Conservation (phyloP, 1,140 invertebrate species). For the Ips typographus region DNA sequence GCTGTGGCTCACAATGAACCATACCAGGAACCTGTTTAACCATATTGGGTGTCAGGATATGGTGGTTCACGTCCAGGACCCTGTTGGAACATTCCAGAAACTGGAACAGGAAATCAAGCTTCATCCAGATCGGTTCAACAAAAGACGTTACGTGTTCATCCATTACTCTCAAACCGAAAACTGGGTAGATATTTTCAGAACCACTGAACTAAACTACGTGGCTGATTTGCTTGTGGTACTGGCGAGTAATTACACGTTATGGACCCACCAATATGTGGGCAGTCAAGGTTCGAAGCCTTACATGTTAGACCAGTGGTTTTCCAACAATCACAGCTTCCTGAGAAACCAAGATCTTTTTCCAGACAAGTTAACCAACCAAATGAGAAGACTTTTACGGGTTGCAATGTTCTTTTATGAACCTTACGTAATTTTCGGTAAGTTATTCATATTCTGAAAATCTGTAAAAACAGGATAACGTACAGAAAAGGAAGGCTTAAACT, state of each 20-base stretch:
- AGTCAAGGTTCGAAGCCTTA: conserved; percentile 18
- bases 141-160: conserved; percentile 41
- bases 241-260: conserved; percentile 25
- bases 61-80: conserved; percentile 32
- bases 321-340: conserved; percentile 37
- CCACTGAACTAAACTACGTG: conserved; percentile 35
- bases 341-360: conserved; percentile 40
- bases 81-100: conserved; percentile 24
- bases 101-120: conserved; percentile 39
- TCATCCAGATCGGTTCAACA: conserved; percentile 40
- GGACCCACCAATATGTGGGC: conserved; percentile 44
- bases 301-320: conserved; percentile 43
- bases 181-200: conserved; percentile 34
- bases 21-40: conserved; percentile 32
- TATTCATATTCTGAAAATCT: background rate
- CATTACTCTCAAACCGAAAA: conserved; percentile 1
- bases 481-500: background rate
- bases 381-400: conserved; percentile 35
- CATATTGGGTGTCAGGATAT: conserved; percentile 43
- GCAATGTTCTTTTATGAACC: conserved; percentile 44
- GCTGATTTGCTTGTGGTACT: background rate
- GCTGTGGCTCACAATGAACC: conserved; percentile 22
- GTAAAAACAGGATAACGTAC: background rate
- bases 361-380: conserved; percentile 44
- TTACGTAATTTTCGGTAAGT: conserved; percentile 42